A percentile compares a stretch with the other conserved stretches of the same genome.
These are phyloP conservation scores for Cavia aperea DNA, from an alignment of 2,113 vertebrate genomes.

Conservation along the genomic window DNA sequence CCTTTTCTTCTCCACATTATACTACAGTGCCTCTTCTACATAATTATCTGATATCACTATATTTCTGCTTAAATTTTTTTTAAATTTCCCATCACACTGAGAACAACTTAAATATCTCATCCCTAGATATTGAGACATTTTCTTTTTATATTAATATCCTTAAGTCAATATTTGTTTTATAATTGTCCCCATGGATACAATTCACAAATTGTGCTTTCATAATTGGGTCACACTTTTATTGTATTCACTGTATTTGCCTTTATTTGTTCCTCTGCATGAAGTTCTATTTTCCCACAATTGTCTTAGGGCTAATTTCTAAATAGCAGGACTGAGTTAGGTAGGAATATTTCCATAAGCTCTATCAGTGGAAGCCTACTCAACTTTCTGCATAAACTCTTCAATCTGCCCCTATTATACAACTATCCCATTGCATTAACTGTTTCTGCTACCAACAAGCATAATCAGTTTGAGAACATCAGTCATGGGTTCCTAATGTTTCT, in stretches of 20 bases:
- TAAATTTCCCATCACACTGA: not conserved
- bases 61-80: not conserved
- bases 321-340: not conserved
- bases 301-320: not conserved
- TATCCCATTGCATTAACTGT: not conserved
- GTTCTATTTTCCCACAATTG: not conserved
- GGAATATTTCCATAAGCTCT: not conserved
- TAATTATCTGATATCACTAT: not conserved
- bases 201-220: not conserved
- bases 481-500: not conserved
- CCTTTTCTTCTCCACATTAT: not conserved
- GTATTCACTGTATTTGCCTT: not conserved
- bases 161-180: not conserved
- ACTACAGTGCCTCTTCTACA: not conserved
- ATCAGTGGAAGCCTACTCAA: not conserved
- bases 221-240: not conserved
- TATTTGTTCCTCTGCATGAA: not conserved
- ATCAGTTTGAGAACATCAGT: not conserved
- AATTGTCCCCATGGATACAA: not conserved
- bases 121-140: not conserved
- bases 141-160: not conserved
- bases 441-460: not conserved
- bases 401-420: not conserved
- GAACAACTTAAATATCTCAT: not conserved
- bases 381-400: not conserved